A percentile compares a stretch with the other conserved stretches of the same genome.
Evolutionary conservation across 2,888 invertebrate species (phyloP).

Genomic region (Ptilodon capucinus): DNA sequence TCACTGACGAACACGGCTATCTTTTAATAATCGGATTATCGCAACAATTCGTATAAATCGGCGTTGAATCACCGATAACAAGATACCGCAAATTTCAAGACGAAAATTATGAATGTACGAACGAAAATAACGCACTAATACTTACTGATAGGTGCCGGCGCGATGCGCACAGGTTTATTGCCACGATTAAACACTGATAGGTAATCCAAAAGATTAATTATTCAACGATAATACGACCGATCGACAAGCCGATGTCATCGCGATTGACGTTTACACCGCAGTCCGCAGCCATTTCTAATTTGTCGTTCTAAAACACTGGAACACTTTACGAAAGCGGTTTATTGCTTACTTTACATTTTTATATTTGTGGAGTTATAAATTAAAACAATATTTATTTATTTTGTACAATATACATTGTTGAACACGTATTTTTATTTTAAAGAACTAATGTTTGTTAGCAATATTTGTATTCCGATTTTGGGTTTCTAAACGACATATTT

Average conservation of each 20-base stretch:
- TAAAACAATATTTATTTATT: no score
- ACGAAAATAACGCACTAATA: constrained; percentile 30
- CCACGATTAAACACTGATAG: constrained; percentile 49
- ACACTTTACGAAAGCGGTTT: no score
- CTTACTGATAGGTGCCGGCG: constrained; percentile 48
- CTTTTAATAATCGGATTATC: constrained; percentile 34
- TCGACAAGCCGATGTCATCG: constrained; percentile 42
- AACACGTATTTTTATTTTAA: no score
- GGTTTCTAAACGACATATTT: no score
- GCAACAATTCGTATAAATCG: constrained; percentile 37
- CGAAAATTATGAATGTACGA: constrained; percentile 21
- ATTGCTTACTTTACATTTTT: no score
- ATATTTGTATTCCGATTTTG: no score
- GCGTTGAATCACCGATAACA: constrained; percentile 38
- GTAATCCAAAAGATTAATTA: constrained; percentile 41
- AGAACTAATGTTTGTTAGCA: no score
- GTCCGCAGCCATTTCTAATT: constrained; percentile 24
- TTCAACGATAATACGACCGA: constrained; percentile 35
- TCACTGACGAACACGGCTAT: constrained; percentile 27
- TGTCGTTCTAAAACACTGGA: constrained; percentile 15
- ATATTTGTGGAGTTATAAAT: no score
- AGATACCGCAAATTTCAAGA: constrained; percentile 22
- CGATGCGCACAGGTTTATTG: constrained; percentile 31
- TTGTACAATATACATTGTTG: no score
- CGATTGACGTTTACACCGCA: constrained; percentile 40